Conservation (phyloP, 2,888 invertebrate species). For the Hirtodrosophila cameraria region DNA sequence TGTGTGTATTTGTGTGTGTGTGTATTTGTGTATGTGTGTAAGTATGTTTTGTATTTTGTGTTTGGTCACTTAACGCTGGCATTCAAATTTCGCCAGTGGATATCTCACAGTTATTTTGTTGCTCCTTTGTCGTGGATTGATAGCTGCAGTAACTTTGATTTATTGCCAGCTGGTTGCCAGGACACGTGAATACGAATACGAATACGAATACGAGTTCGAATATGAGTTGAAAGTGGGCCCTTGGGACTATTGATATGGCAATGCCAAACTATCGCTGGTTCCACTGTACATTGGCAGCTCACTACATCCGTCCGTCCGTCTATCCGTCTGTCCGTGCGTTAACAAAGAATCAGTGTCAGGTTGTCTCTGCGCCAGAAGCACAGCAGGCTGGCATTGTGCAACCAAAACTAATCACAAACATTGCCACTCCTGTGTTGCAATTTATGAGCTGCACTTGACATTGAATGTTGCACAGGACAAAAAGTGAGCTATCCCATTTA, state of each 20-base stretch:
- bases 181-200: constrained; percentile 30
- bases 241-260: constrained; percentile 30
- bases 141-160: constrained; percentile 71
- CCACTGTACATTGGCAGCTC: constrained; percentile 17
- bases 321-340: not conserved
- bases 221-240: constrained; percentile 15
- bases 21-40: constrained; percentile 14
- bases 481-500: constrained; percentile 37
- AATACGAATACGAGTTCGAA: too few species aligned
- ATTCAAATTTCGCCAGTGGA: constrained; percentile 60
- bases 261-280: constrained; percentile 44
- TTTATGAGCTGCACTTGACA: constrained; percentile 57
- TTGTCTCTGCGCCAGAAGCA: constrained; percentile 29
- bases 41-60: constrained; percentile 16
- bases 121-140: constrained; percentile 60
- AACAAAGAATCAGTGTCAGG: constrained; percentile 53
- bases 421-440: constrained; percentile 12
- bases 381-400: constrained; percentile 8
- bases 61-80: constrained; percentile 61
- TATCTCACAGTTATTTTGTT: constrained; percentile 28
- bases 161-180: constrained; percentile 50
- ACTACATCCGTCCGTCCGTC: not conserved
- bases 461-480: constrained; percentile 30
- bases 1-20: not conserved
- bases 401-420: constrained; percentile 26